Evolutionary conservation across 1,140 invertebrate species (phyloP).

Genomic region (Ctenoplectra terminalis): DNA sequence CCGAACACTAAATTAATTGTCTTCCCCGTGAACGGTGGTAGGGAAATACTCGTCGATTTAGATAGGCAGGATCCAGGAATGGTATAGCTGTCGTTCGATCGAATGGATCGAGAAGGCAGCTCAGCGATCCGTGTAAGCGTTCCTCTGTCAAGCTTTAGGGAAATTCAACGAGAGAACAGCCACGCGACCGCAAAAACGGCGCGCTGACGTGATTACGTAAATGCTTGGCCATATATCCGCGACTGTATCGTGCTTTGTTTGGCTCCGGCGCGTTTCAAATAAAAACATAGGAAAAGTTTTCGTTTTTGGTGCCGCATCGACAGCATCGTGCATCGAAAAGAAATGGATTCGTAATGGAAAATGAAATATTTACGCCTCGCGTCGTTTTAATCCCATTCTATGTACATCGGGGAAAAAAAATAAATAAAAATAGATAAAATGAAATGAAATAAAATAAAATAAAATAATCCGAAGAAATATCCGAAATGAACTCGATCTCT

Average conservation of each 20-base stretch:
- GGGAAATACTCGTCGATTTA: neutral
- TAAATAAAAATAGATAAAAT: no score
- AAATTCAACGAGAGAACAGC: neutral
- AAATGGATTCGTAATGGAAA: constrained; percentile 30
- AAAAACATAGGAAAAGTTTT: constrained; percentile 4
- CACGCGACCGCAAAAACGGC: constrained; percentile 1
- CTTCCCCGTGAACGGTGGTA: neutral
- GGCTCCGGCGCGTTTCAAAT: neutral
- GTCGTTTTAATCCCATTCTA: neutral
- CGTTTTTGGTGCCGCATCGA: neutral
- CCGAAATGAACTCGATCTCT: no score
- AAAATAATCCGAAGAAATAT: no score
- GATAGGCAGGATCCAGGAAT: neutral
- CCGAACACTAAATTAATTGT: constrained; percentile 6
- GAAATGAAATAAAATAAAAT: no score
- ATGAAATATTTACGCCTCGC: constrained; percentile 5
- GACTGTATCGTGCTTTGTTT: constrained; percentile 15
- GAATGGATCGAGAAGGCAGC: constrained; percentile 5
- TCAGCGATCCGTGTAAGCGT: neutral
- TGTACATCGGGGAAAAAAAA: neutral
- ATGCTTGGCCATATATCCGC: neutral
- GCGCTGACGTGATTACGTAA: constrained; percentile 20
- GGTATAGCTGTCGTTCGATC: constrained; percentile 11
- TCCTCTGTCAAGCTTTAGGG: neutral
- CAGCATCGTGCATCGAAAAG: neutral